Evolutionary conservation across 64 coral and sea anemone species (phyloP).

Genomic region (Catalaphyllia jardinei): DNA sequence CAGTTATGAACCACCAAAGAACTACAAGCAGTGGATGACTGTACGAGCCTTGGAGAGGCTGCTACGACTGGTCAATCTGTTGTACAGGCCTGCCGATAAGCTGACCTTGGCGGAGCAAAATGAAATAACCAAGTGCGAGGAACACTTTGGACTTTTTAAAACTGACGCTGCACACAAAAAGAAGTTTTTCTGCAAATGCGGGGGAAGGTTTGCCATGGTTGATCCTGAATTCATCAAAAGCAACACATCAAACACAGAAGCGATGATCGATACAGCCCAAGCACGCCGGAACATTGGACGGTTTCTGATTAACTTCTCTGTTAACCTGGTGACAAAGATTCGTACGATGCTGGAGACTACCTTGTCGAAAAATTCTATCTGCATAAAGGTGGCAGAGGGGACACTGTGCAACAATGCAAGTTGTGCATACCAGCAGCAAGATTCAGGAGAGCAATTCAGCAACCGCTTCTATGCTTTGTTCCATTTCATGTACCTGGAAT

Average conservation of each 20-base stretch:
- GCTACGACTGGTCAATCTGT: conserved; percentile 30
- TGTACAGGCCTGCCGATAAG: conserved; percentile 38
- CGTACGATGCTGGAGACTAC: conserved; percentile 40
- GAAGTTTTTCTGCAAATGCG: conserved; percentile 14
- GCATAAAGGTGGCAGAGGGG: conserved; percentile 23
- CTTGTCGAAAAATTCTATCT: conserved; percentile 12
- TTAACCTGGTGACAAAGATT: conserved; percentile 31
- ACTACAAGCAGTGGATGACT: conserved; percentile 50
- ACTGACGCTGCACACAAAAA: background rate
- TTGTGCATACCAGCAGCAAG: conserved; percentile 52
- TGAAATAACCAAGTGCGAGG: conserved; percentile 60
- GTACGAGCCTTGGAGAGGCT: conserved; percentile 64
- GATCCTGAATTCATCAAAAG: background rate
- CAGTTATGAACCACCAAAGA: background rate
- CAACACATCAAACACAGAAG: background rate
- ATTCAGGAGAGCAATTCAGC: conserved; percentile 36
- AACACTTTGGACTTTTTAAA: conserved; percentile 64
- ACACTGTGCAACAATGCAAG: conserved; percentile 8
- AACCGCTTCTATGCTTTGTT: conserved; percentile 49
- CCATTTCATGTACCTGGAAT: conserved; percentile 71
- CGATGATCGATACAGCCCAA: background rate
- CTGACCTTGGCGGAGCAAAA: background rate
- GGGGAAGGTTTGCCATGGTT: conserved; percentile 44
- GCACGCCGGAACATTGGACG: conserved; percentile 11
- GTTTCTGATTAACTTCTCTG: conserved; percentile 36